These are phyloP conservation scores for Ormyrus rosae DNA, from an alignment of 2,888 invertebrate genomes.

Conservation along the genomic window DNA sequence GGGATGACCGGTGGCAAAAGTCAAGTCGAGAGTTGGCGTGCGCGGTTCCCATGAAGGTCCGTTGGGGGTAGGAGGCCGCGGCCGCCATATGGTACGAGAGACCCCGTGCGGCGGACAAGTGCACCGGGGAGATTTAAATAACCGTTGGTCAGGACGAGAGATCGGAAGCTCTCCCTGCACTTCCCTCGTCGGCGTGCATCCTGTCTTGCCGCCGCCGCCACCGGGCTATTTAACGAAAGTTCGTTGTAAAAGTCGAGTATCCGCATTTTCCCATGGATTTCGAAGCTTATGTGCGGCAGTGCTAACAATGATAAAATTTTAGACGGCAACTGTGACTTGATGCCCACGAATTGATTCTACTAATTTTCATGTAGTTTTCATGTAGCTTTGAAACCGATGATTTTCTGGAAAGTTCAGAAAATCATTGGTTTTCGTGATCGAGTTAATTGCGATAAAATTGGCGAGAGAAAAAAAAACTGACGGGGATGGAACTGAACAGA, in stretches of 20 bases:
- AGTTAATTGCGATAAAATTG: neutral
- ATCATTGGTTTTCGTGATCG: constrained; percentile 15
- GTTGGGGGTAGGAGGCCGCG: constrained; percentile 69
- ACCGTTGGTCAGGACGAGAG: constrained; percentile 68
- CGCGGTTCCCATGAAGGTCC: constrained; percentile 75
- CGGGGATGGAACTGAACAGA: neutral
- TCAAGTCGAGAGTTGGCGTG: constrained; percentile 57
- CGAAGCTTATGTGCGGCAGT: too few species aligned
- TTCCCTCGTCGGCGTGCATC: constrained; percentile 43
- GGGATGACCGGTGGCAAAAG: neutral
- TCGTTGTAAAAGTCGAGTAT: constrained; percentile 19
- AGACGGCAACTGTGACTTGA: too few species aligned
- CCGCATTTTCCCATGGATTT: too few species aligned
- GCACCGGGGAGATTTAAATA: constrained; percentile 75
- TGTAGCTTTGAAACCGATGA: too few species aligned
- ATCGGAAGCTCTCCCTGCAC: constrained; percentile 51
- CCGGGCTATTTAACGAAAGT: constrained; percentile 28
- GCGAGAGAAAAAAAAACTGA: neutral
- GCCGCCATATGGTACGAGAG: constrained; percentile 50
- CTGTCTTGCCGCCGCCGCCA: neutral
- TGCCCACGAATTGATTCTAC: too few species aligned
- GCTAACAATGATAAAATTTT: too few species aligned
- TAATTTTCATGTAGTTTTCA: too few species aligned
- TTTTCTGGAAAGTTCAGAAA: too few species aligned
- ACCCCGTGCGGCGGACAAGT: constrained; percentile 68